Evolutionary conservation across 2,113 vertebrate genomes (phyloP).

Genomic region (Gadus macrocephalus): DNA sequence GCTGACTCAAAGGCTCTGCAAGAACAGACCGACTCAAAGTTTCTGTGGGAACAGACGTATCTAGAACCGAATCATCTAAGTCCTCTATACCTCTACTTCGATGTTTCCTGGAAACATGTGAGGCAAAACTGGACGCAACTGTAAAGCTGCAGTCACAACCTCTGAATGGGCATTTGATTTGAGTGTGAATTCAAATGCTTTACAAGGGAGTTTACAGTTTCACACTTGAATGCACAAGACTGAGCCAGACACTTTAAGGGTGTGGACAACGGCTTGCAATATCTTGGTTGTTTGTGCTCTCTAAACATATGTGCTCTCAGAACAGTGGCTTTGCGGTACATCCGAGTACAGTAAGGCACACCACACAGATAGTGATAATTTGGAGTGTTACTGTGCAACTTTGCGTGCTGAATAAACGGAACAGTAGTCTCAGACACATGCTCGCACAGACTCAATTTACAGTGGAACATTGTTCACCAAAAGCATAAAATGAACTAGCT

Average conservation of each 20-base stretch:
- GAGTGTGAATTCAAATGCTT: constrained; percentile 15
- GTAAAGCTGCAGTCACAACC: background rate
- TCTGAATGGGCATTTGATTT: constrained; percentile 14
- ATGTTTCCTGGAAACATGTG: too few relatives aligned
- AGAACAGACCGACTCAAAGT: too few relatives aligned
- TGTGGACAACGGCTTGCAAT: background rate
- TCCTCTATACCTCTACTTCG: too few relatives aligned
- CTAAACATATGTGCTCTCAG: constrained; percentile 26
- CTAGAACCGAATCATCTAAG: too few relatives aligned
- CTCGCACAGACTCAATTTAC: background rate
- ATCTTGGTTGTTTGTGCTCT: constrained; percentile 6
- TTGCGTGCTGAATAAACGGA: constrained; percentile 20
- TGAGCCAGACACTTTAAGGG: too few relatives aligned
- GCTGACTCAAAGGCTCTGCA: too few relatives aligned
- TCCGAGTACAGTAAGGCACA: constrained; percentile 22
- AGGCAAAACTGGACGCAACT: too few relatives aligned
- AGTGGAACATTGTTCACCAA: too few relatives aligned
- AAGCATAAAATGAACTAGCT: too few relatives aligned
- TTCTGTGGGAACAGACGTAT: too few relatives aligned
- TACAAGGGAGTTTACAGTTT: constrained; percentile 1
- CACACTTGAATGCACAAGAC: background rate
- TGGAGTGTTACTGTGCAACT: constrained; percentile 22
- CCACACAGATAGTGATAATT: constrained; percentile 25
- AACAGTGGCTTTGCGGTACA: constrained; percentile 18
- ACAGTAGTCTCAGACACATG: constrained; percentile 18